phyloP scores from a whole-genome alignment of 2,797 vertebrate species.

The Ceryle rudis region DNA sequence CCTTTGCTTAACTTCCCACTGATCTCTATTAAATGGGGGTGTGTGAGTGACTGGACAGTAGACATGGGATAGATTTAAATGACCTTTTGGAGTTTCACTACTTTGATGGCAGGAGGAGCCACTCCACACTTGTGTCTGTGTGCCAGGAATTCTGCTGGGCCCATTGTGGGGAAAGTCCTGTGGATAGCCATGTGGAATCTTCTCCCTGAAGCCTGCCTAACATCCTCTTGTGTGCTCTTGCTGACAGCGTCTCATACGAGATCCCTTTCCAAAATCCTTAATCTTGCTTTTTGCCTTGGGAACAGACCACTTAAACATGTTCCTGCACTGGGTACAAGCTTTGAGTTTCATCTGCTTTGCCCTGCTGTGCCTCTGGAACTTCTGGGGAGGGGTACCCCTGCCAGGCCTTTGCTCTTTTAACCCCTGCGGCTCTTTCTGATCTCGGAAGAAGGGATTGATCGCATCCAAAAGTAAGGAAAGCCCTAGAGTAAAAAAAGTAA shows the following conservation, averaged over 20 bases:
- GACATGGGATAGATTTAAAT: not conserved
- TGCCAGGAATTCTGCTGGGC: not conserved
- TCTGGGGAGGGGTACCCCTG: not conserved
- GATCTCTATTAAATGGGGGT: not conserved
- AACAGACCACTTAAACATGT: accelerated
- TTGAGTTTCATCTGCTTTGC: accelerated
- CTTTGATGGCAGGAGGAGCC: not conserved
- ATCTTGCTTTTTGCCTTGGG: not conserved
- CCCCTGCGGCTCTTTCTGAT: not conserved
- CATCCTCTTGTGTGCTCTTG: not conserved
- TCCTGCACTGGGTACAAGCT: not conserved
- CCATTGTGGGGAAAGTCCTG: not conserved
- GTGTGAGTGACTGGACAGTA: not conserved
- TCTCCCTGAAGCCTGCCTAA: not conserved
- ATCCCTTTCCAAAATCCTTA: not conserved
- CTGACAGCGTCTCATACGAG: not conserved
- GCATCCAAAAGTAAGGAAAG: not conserved
- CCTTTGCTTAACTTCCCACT: not conserved
- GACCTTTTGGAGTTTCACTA: not conserved
- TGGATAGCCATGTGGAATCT: not conserved
- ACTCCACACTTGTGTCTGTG: accelerated
- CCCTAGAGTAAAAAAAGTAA: not conserved
- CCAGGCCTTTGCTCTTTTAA: not conserved
- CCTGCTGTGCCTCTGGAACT: not conserved
- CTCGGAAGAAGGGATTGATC: not conserved